Base-by-base conservation (phyloP, 2,888 invertebrate genomes). In the Drosophila mercatorum region DNA sequence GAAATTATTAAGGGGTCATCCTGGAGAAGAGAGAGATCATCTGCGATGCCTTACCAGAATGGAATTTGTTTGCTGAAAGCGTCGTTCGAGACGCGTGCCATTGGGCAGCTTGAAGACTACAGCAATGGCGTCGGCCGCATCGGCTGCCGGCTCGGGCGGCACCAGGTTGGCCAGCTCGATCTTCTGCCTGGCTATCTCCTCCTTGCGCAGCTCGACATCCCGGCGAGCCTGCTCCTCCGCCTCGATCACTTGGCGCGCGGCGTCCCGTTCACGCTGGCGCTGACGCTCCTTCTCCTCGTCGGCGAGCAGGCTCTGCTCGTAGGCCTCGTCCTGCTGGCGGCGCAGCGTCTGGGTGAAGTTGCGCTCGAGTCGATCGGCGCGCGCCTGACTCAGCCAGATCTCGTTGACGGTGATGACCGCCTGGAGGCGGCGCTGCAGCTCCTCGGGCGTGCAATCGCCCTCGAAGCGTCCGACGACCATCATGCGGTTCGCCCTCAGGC, bases 261-360 rank as follows among this genome's bases (percentile, higher is more conserved):
- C 95, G 70, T 94, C 94, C 4, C 93, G 92, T 80, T 95, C 95
- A 74, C 95, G 94, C 80, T 94, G 94, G 43, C 95, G 94, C 56
- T 94, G 94, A 0, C 97, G 94, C 92, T 98, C 98, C 93, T 99
- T 99, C 92, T 98, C 98, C 92, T 98, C 98, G 93, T 99, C 99
- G 0, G 97, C 98, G 46, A 95, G 94, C 46, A 99, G 93, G 5
- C 98, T 98, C 92, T 97, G 97, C 91, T 96, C 95, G 91, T 98
- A 99, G 0, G 98, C 99, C 91, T 96, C 96, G 93, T 99, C 99
- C 92, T 99, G 99, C 78, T 98, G 96, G 59, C 96, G 96, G 40
- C 99, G 95, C 57, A 99, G 93, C 0, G 97, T 96, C 82, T 97
- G 97, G 68, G 97, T 98, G 78, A 97, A 94, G 89, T 95, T 97